Conservation (phyloP, 1,140 invertebrate genomes). For the Lordiphosa stackelbergi region DNA sequence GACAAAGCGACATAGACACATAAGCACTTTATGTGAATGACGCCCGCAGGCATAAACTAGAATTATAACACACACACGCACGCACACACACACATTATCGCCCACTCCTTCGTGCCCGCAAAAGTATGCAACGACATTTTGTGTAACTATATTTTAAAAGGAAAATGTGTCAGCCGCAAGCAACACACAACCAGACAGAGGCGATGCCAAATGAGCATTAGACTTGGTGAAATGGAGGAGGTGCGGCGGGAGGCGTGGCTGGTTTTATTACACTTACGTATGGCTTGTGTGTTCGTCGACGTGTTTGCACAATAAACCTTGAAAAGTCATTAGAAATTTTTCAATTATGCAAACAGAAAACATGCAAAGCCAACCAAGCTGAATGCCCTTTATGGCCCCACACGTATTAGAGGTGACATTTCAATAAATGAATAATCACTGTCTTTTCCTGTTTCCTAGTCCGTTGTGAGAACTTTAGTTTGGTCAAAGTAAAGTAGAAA, state of each 20-base stretch:
- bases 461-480: not conserved
- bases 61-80: constrained; percentile 57
- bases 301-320: constrained; percentile 65
- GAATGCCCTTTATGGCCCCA: constrained; percentile 6
- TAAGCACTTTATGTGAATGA: constrained; percentile 71
- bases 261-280: constrained; percentile 29
- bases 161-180: constrained; percentile 46
- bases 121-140: constrained; percentile 53
- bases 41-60: constrained; percentile 62
- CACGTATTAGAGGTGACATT: constrained; percentile 5
- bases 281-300: constrained; percentile 12
- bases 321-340: constrained; percentile 65
- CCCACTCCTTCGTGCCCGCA: constrained; percentile 32
- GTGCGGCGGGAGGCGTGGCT: constrained; percentile 6
- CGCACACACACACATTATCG: constrained; percentile 2
- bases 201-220: constrained; percentile 42
- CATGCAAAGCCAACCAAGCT: constrained; percentile 10
- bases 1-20: constrained; percentile 56
- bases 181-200: constrained; percentile 21
- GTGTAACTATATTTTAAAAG: constrained; percentile 57
- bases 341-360: constrained; percentile 63
- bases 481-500: not conserved
- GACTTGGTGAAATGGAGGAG: constrained; percentile 21
- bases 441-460: not conserved
- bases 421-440: constrained; percentile 6